Base-by-base conservation (phyloP, 2,888 invertebrate species). In the Stictocephala bisonia region DNA sequence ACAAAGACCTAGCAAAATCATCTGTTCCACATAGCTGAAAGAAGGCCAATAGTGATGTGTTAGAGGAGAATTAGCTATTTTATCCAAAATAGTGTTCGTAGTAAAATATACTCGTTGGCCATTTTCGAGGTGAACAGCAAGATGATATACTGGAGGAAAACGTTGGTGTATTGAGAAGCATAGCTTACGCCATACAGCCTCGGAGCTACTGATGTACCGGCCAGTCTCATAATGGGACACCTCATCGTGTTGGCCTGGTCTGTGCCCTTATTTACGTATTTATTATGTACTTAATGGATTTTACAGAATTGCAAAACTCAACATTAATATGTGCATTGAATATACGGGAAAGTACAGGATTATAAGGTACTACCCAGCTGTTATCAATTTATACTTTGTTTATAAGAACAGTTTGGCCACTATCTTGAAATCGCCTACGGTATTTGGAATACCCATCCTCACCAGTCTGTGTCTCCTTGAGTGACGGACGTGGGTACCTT, bases 181-280 rank as follows among this genome's bases (percentile, higher is more conserved):
- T 9, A 48, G 67, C 9, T 77, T 78, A 27, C 74, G 56, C 79
- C 79, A 80, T 76, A 15, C 69, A 53, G 68, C 67, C 27, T 72
- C 68, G 20, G 67, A 74, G 18, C 72, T 72, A 15, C 72, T 67
- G 67, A 74, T 72, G 35, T 31, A 31, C 6, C 35, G 35, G 7
- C 35, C 35, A 20, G 74, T 81, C 44, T 77, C 75, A 70, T 75
- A 81, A 15, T 68, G 48, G n/a, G 35, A 22, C 7, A 79, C 66
- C 69, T 81, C 78, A 6, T 31, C 35, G 7, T 9, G 11, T 73
- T 79, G 24, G 72, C 73, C 48, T 72, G 76, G 35, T 77, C 75
- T 29, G 48, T 67, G 29, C 78, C 78, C 67, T 79, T 79, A 68
- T 78, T 77, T 7, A 80, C 72, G 18, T 58, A 58, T n/a, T 20